Percentiles rank a stretch among this genome's conserved stretches.
Evolutionary conservation across 1,140 invertebrate species (phyloP).

Genomic region (Oryctes rhinoceros): DNA sequence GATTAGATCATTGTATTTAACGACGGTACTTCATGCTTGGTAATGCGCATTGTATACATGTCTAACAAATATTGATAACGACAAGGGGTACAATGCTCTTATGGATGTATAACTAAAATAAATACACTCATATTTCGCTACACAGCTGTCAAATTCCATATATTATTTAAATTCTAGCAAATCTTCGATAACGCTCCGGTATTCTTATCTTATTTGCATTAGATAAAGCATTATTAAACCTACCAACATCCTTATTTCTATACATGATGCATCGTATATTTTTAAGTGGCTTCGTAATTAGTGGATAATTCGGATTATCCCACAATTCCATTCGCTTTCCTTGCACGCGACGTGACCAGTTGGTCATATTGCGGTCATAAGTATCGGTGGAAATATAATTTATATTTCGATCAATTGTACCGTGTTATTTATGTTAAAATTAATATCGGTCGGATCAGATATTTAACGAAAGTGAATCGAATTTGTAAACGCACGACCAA

Average conservation of each 20-base stretch:
- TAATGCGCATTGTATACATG: not conserved
- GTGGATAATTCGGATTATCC: too few relatives aligned
- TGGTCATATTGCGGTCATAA: too few relatives aligned
- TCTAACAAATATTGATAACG: too few relatives aligned
- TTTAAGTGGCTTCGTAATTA: too few relatives aligned
- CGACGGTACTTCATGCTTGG: not conserved
- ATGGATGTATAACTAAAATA: not conserved
- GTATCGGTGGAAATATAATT: too few relatives aligned
- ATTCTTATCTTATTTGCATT: slow-evolving; percentile 19
- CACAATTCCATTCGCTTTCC: too few relatives aligned
- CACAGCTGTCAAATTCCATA: slow-evolving; percentile 20
- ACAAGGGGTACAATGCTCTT: not conserved
- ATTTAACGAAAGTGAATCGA: slow-evolving; percentile 14
- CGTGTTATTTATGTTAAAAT: not conserved
- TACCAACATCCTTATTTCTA: slow-evolving; percentile 10
- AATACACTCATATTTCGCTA: not conserved
- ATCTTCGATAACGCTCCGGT: not conserved
- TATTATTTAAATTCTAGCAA: slow-evolving; percentile 20
- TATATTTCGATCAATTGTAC: too few relatives aligned
- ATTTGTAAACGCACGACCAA: not conserved
- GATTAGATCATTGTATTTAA: not conserved
- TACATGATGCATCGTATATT: not conserved
- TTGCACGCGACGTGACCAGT: too few relatives aligned
- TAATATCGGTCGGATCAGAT: slow-evolving; percentile 8
- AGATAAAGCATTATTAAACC: slow-evolving; percentile 14